Evolutionary conservation across 1,140 invertebrate species (phyloP), one percentile per base, ranked within the genome.

Genomic region (Ostrea denselamellosa): DNA sequence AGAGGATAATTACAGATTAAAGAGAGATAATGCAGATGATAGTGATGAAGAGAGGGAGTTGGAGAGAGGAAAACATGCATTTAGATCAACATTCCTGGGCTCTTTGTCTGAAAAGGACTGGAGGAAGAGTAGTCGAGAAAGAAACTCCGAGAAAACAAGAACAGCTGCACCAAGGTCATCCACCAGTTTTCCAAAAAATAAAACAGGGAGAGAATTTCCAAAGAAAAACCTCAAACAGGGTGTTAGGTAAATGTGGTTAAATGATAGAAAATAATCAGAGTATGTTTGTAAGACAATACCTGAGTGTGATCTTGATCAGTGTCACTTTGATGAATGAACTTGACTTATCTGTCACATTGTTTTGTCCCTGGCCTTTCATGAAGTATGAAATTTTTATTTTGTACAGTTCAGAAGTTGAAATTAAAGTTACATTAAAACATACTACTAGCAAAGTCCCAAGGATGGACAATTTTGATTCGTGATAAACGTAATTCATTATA

Each of bases 31-130:
- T 77, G 22, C 52, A 54, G 77, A 82, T 56, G 71, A 86, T 58
- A n/a, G 44, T 10, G 83, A 56, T 25, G 58, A 68, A 68, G 86
- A 86, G 85, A 62, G 51, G 34, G 44, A 51, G 51, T 9, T 85
- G 34, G 85, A 71, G 44, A 71, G 65, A 65, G 51, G 65, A n/a
- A 85, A 58, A 62, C 28, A 56, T 34, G 83, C 83, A 58, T 85
- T 85, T 58, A 56, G 53, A 4, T 85, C 83, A 14, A 58, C 83
- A 58, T 85, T 85, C 53, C n/a, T 85, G 8, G 83, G 83, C 28
- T 85, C 83, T 19, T 19, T 85, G 83, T 85, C 83, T 8, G 83
- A 85, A 54, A 85, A 62, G 34, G 53, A 85, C 12, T 85, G 83
- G 83, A 56, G 83, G 28, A 85, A 58, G 17, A 58, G 51, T 58